Evolutionary conservation across 2,888 invertebrate species (phyloP).

Genomic region (Ametastegia equiseti): DNA sequence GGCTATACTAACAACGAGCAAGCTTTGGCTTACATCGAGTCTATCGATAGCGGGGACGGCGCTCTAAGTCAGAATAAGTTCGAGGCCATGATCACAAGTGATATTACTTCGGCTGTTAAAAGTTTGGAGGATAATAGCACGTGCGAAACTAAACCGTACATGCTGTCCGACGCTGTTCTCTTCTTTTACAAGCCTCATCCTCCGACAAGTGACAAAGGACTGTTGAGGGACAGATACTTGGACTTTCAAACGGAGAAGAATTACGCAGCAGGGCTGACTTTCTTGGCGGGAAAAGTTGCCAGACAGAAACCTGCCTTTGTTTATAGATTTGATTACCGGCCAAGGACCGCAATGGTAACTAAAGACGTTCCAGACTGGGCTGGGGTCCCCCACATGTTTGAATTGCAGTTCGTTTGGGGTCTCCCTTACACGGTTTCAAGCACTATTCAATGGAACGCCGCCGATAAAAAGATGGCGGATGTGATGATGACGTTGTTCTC

Average conservation of each 20-base stretch:
- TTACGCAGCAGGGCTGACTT: conserved; percentile 84
- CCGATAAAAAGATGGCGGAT: conserved; percentile 88
- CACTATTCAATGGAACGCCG: conserved; percentile 83
- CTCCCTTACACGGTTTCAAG: conserved; percentile 82
- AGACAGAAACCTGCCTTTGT: conserved; percentile 80
- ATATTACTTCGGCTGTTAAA: conserved; percentile 61
- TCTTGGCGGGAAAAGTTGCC: conserved; percentile 83
- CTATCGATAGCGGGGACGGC: conserved; percentile 80
- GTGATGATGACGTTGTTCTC: conserved; percentile 89
- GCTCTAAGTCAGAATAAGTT: conserved; percentile 81
- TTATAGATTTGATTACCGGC: conserved; percentile 86
- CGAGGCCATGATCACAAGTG: conserved; percentile 81
- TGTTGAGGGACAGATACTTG: conserved; percentile 82
- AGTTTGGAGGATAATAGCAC: conserved; percentile 67
- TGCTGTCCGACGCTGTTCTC: conserved; percentile 82
- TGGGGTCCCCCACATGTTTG: conserved; percentile 89
- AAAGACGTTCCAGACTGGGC: conserved; percentile 87
- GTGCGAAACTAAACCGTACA: conserved; percentile 71
- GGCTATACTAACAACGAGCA: conserved; percentile 92
- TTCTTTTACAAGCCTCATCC: conserved; percentile 87
- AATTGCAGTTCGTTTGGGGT: conserved; percentile 90
- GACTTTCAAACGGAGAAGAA: conserved; percentile 87
- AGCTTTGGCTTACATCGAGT: conserved; percentile 79
- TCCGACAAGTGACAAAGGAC: conserved; percentile 80
- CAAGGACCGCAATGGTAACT: conserved; percentile 81